These are phyloP conservation scores for Hoplias malabaricus DNA, from an alignment of 2,113 vertebrate genomes.

Conservation along the genomic window DNA sequence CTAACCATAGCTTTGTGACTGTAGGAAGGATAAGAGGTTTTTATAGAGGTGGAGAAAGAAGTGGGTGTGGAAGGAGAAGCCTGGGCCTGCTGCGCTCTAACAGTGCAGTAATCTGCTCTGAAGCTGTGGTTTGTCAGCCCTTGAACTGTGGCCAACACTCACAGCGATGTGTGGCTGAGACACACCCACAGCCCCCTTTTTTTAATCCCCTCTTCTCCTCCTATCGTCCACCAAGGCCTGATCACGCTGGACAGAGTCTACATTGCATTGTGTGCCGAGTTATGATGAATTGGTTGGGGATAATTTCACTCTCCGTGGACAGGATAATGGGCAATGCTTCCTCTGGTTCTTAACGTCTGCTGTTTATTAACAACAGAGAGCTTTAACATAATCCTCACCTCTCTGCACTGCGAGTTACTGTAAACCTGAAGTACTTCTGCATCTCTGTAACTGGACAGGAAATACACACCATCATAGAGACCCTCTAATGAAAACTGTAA, in stretches of 20 bases:
- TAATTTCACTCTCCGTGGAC: too few relatives aligned
- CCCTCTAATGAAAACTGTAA: too few relatives aligned
- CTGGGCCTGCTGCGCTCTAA: background rate
- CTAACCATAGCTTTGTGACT: background rate
- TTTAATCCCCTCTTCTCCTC: conserved; percentile 1
- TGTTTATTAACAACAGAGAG: conserved; percentile 17
- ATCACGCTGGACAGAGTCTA: conserved; percentile 16
- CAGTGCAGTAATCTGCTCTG: conserved; percentile 33
- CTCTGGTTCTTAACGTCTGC: background rate
- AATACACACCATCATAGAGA: too few relatives aligned
- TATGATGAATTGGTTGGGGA: background rate
- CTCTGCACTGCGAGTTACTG: background rate
- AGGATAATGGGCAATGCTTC: too few relatives aligned
- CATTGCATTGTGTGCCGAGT: background rate
- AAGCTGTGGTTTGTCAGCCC: conserved; percentile 31
- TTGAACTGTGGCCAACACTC: conserved; percentile 17
- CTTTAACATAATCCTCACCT: background rate
- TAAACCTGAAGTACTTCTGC: background rate
- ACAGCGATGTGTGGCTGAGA: conserved; percentile 18
- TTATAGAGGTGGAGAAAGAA: conserved; percentile 31
- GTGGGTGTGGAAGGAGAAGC: conserved; percentile 30
- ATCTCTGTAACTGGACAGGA: conserved; percentile 5
- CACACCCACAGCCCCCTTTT: conserved; percentile 12
- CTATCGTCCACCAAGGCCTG: background rate
- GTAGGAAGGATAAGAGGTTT: conserved; percentile 8